Percentiles rank a stretch among this genome's conserved stretches.
Conservation (phyloP, 2,113 vertebrate species). For the Galemys pyrenaicus region DNA sequence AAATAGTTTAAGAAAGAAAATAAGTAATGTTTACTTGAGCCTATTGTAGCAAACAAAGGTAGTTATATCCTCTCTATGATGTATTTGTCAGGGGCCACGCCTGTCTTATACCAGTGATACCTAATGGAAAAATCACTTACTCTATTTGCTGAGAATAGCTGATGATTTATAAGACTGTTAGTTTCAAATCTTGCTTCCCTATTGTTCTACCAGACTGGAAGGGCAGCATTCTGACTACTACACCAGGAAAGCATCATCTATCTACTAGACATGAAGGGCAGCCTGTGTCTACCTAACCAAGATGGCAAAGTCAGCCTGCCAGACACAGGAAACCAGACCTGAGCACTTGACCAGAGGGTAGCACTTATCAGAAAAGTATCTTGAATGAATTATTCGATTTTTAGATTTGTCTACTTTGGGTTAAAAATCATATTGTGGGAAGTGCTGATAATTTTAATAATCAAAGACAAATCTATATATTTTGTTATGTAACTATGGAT, state of each 20-base stretch:
- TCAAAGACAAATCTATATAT: background rate
- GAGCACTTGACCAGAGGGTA: background rate
- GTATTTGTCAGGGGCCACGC: background rate
- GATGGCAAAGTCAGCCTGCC: background rate
- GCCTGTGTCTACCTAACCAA: background rate
- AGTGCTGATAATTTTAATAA: constrained; percentile 39
- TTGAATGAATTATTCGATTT: constrained; percentile 34
- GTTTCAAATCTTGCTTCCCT: constrained; percentile 6
- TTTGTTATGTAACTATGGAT: constrained; percentile 44
- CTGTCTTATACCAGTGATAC: background rate
- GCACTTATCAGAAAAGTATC: constrained; percentile 18
- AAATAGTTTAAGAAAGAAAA: constrained; percentile 47
- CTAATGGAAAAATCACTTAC: background rate
- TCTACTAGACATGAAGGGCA: background rate
- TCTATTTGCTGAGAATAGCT: background rate
- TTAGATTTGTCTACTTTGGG: constrained; percentile 5
- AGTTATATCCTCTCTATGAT: constrained; percentile 31
- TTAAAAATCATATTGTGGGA: background rate
- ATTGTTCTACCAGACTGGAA: background rate
- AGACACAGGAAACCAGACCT: background rate
- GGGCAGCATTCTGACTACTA: background rate
- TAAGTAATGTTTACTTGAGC: constrained; percentile 29
- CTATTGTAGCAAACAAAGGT: constrained; percentile 54
- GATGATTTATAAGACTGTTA: background rate
- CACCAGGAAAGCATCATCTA: background rate